A percentile compares a stretch with the other conserved stretches of the same genome.
These are phyloP conservation scores for Bradypodion pumilum DNA, from an alignment of 2,797 vertebrate species.

Conservation along the genomic window DNA sequence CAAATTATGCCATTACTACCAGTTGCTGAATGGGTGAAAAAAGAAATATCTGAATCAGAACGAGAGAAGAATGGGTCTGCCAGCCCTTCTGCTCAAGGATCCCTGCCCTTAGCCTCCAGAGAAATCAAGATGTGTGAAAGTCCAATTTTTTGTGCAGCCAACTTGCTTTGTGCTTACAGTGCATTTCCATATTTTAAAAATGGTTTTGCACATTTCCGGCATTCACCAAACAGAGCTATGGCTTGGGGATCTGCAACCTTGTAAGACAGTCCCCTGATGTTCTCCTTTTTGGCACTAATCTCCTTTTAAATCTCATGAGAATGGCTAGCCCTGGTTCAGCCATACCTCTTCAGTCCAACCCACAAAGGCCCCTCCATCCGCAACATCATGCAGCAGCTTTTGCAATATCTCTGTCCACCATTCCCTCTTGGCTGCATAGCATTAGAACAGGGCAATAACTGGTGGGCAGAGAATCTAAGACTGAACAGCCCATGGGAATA, in stretches of 20 bases:
- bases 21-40: neutral
- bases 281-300: neutral
- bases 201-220: neutral
- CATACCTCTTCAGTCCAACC: neutral
- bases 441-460: neutral
- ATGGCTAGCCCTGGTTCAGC: neutral
- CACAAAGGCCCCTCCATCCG: neutral
- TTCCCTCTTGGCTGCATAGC: neutral
- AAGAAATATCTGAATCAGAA: constrained; percentile 7
- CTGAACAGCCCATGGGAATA: neutral
- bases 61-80: neutral
- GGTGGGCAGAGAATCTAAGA: neutral
- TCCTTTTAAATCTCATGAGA: neutral
- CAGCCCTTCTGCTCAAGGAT: neutral
- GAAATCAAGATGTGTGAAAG: neutral
- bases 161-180: neutral
- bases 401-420: neutral
- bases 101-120: neutral
- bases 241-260: neutral
- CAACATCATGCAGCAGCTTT: neutral
- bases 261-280: neutral
- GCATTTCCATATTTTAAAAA: neutral
- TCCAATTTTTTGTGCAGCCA: neutral
- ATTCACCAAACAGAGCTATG: neutral
- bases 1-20: constrained; percentile 6